Evolutionary conservation across 2,113 vertebrate species (phyloP).

Genomic region (Cavia porcellus): DNA sequence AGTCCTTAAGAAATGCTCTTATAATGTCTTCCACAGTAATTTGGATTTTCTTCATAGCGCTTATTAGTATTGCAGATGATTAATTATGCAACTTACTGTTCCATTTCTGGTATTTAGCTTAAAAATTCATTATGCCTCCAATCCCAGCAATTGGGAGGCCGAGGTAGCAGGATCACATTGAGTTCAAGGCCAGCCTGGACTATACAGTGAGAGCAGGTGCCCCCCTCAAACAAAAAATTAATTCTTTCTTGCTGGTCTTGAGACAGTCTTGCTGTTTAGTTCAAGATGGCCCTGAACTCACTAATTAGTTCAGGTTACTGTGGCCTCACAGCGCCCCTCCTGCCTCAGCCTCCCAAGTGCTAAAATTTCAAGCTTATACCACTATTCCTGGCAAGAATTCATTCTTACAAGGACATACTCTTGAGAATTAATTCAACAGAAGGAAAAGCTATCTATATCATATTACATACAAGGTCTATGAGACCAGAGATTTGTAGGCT

Average conservation of each 20-base stretch:
- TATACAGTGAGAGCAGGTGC: background rate
- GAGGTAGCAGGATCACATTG: background rate
- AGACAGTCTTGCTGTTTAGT: background rate
- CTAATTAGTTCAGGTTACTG: background rate
- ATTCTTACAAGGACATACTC: background rate
- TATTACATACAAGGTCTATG: background rate
- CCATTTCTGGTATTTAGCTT: conserved; percentile 31
- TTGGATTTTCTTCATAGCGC: background rate
- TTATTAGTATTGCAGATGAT: conserved; percentile 47
- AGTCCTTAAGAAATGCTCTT: conserved; percentile 13
- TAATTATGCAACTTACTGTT: conserved; percentile 25
- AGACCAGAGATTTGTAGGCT: background rate
- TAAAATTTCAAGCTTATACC: background rate
- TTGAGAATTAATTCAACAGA: conserved; percentile 47
- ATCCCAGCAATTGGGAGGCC: background rate
- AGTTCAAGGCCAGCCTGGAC: background rate
- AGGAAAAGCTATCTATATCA: background rate
- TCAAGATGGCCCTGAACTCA: background rate
- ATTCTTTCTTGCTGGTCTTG: background rate
- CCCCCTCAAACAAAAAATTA: background rate
- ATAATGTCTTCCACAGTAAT: background rate
- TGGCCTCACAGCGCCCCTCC: background rate
- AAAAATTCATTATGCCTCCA: background rate
- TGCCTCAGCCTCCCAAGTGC: background rate
- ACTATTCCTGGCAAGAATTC: background rate